A percentile compares a stretch with the other conserved stretches of the same genome.
These are phyloP conservation scores for Cerastis leucographa DNA, from an alignment of 2,888 invertebrate species.

Conservation along the genomic window DNA sequence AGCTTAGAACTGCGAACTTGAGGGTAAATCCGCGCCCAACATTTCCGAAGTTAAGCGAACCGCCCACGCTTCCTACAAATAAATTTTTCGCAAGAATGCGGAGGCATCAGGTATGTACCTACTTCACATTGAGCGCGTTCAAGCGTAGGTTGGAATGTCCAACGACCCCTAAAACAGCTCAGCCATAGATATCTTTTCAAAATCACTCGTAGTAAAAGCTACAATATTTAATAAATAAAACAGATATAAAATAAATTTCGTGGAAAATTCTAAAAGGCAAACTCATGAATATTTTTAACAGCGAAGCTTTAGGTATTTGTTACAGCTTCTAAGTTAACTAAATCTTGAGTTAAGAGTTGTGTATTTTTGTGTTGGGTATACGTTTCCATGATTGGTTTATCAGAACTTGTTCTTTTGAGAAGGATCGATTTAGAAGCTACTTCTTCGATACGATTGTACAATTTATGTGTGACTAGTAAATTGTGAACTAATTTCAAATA, in stretches of 20 bases:
- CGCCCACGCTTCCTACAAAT: neutral
- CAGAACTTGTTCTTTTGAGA: constrained; percentile 10
- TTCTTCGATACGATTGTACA: neutral
- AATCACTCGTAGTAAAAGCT: constrained; percentile 9
- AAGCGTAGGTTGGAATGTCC: constrained; percentile 11
- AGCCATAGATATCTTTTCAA: constrained; percentile 13
- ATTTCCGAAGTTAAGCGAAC: neutral
- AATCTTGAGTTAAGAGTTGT: constrained; percentile 44
- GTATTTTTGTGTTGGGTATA: neutral
- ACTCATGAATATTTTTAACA: constrained; percentile 56
- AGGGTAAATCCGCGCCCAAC: neutral
- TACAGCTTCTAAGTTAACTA: too few relatives aligned
- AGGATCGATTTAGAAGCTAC: neutral
- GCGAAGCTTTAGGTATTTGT: too few relatives aligned
- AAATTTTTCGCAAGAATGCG: constrained; percentile 36
- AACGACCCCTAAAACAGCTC: constrained; percentile 2
- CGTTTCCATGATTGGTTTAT: constrained; percentile 29
- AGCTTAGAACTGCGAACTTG: neutral
- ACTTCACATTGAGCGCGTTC: constrained; percentile 1
- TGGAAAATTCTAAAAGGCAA: constrained; percentile 27
- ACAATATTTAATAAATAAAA: constrained; percentile 26
- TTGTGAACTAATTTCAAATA: neutral
- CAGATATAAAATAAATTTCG: constrained; percentile 24
- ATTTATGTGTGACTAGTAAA: neutral
- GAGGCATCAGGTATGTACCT: neutral